These are phyloP conservation scores for Balearica regulorum DNA, from an alignment of 2,797 vertebrate genomes.

Conservation along the genomic window DNA sequence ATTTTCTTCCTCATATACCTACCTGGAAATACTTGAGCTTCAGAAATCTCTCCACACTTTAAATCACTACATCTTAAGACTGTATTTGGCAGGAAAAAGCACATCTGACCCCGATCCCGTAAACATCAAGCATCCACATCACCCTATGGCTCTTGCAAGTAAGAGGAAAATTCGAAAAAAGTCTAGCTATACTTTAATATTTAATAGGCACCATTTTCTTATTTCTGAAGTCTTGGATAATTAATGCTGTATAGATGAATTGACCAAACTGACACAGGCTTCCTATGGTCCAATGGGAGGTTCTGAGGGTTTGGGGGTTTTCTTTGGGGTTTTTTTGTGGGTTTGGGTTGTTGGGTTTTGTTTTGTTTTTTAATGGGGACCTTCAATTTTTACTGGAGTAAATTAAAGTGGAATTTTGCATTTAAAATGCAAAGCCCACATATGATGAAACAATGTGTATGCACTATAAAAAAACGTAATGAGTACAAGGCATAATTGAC, in stretches of 20 bases:
- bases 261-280: background rate
- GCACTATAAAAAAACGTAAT: background rate
- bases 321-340: too few relatives aligned
- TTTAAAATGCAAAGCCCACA: background rate
- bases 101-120: background rate
- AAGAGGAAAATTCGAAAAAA: background rate
- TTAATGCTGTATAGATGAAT: rapidly evolving
- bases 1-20: background rate
- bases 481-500: background rate
- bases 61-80: background rate
- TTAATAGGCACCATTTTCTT: background rate
- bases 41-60: background rate
- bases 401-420: background rate
- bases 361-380: background rate
- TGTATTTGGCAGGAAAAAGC: background rate
- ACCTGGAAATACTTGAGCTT: background rate
- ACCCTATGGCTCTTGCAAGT: background rate
- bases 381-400: background rate
- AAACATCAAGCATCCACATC: background rate
- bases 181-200: background rate
- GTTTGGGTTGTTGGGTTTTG: background rate
- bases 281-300: background rate
- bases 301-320: background rate
- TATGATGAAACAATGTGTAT: background rate
- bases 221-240: background rate